These are phyloP conservation scores for Onthophagus taurus DNA, from an alignment of 1,140 invertebrate species.

Conservation along the genomic window DNA sequence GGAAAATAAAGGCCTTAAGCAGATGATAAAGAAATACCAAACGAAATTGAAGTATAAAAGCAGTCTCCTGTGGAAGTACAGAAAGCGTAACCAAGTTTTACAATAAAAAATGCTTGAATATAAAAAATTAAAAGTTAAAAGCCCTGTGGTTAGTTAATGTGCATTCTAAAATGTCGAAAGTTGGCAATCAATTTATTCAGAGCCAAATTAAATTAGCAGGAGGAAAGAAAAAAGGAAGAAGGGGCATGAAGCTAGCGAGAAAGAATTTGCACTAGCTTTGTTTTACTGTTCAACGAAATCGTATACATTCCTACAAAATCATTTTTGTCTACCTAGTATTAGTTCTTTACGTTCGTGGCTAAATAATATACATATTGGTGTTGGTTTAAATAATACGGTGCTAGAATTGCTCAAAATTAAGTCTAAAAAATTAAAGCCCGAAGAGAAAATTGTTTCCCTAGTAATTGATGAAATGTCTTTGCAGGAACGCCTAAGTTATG, in stretches of 20 bases:
- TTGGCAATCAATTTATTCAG: neutral
- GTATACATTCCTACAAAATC: neutral
- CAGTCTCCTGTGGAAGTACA: neutral
- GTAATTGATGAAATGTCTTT: neutral
- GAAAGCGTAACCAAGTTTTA: neutral
- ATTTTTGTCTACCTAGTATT: constrained; percentile 1
- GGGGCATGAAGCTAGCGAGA: neutral
- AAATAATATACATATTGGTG: constrained; percentile 1
- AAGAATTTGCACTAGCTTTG: constrained; percentile 1
- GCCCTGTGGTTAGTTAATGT: neutral
- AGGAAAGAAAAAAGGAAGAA: constrained; percentile 1
- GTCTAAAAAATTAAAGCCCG: neutral
- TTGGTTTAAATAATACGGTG: neutral
- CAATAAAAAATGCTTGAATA: neutral
- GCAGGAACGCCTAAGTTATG: neutral
- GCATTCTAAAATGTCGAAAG: neutral
- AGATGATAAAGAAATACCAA: neutral
- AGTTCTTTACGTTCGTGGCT: neutral
- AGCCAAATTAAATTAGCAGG: neutral
- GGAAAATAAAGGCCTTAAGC: too few relatives aligned
- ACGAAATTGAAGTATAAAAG: neutral
- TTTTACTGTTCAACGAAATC: neutral
- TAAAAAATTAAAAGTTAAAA: constrained; percentile 1
- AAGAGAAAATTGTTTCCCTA: neutral
- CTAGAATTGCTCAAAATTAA: constrained; percentile 1